Conservation (phyloP, 1,140 invertebrate species). For the Heterodera schachtii region DNA sequence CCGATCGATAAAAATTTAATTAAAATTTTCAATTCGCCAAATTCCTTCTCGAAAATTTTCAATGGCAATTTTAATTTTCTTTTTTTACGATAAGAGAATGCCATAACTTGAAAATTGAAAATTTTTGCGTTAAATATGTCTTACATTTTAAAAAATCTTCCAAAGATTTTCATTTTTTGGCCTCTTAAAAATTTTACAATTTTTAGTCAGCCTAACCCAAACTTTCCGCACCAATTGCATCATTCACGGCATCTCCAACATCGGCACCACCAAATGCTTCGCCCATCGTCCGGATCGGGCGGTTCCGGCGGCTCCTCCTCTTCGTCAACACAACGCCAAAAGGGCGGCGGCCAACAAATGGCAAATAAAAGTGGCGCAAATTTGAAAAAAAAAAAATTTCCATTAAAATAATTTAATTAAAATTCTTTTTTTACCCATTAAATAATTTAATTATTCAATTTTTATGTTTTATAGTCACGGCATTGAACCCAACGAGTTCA, state of each 20-base stretch:
- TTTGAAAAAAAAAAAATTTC: background rate
- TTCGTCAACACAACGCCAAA: background rate
- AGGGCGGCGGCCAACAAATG: background rate
- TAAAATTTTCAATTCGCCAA: too few relatives aligned
- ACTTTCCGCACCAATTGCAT: background rate
- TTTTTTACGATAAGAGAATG: too few relatives aligned
- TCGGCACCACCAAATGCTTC: background rate
- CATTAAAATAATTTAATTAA: background rate
- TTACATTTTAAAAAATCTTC: too few relatives aligned
- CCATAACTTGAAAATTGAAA: too few relatives aligned
- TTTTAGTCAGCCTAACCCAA: background rate
- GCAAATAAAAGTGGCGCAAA: background rate
- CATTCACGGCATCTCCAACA: background rate
- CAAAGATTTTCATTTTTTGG: too few relatives aligned
- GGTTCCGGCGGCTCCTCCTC: background rate
- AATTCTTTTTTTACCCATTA: background rate
- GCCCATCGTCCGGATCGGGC: background rate
- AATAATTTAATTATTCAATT: too few relatives aligned
- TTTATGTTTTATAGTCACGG: too few relatives aligned
- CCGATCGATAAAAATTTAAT: too few relatives aligned
- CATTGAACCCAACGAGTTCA: background rate
- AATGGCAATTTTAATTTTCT: too few relatives aligned
- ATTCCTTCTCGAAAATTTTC: too few relatives aligned
- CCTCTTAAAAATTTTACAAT: background rate
- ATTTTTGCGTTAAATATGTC: too few relatives aligned